Conservation (phyloP, 2,888 invertebrate species). For the Parasteatoda lunata region DNA sequence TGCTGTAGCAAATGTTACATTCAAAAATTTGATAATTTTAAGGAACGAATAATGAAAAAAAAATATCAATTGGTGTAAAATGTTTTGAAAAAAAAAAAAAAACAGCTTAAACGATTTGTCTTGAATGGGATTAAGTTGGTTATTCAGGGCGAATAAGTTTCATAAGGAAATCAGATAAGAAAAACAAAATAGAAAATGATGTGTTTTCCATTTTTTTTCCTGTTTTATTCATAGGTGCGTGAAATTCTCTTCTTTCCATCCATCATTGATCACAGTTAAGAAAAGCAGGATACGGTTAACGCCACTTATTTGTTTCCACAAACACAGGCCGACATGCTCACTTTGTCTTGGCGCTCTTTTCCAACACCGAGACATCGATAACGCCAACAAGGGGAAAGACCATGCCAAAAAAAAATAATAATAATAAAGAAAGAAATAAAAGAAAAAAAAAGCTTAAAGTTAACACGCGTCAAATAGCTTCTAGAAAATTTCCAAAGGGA, state of each 20-base stretch:
- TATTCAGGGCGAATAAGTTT: too few species aligned
- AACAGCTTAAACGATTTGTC: too few species aligned
- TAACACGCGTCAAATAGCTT: slow-evolving; percentile 40
- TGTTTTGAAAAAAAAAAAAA: too few species aligned
- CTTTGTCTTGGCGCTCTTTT: slow-evolving; percentile 28
- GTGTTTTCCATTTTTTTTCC: too few species aligned
- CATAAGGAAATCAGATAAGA: too few species aligned
- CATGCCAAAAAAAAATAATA: not conserved
- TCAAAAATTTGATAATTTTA: too few species aligned
- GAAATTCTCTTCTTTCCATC: slow-evolving; percentile 20
- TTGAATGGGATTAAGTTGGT: too few species aligned
- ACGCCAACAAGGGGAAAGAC: not conserved
- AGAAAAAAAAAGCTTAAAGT: slow-evolving; percentile 29
- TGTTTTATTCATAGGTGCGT: slow-evolving; percentile 37
- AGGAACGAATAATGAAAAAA: too few species aligned
- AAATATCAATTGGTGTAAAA: too few species aligned
- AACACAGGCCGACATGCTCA: slow-evolving; percentile 35
- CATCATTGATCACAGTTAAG: slow-evolving; percentile 43
- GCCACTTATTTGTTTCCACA: slow-evolving; percentile 8
- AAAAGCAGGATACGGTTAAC: slow-evolving; percentile 14
- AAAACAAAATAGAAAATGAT: too few species aligned
- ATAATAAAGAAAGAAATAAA: not conserved
- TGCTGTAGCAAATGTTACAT: too few species aligned
- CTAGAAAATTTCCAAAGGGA: not conserved
- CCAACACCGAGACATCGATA: slow-evolving; percentile 22